Percentiles rank a stretch among this genome's conserved stretches.
These are phyloP conservation scores for Mastacembelus armatus DNA, from an alignment of 2,797 vertebrate genomes.

Conservation along the genomic window DNA sequence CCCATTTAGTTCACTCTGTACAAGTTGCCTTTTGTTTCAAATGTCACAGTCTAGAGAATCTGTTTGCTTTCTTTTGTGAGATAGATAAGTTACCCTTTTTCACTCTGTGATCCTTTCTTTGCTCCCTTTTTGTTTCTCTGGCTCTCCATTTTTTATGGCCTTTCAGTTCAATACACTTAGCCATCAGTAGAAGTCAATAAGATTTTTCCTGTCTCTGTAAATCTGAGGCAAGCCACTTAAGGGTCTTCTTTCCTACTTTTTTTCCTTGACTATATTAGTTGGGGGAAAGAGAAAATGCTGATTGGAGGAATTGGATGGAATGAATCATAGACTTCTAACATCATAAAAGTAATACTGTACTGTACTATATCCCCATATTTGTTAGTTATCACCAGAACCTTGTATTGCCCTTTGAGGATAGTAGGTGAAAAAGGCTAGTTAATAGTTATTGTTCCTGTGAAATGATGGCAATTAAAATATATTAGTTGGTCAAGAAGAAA, in stretches of 20 bases:
- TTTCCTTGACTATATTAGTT: neutral
- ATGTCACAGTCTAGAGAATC: conserved; percentile 4
- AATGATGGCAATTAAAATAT: neutral
- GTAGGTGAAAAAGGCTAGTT: conserved; percentile 18
- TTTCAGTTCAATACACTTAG: conserved; percentile 38
- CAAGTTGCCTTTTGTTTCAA: neutral
- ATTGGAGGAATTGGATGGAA: neutral
- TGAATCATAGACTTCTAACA: conserved; percentile 1
- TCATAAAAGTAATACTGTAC: neutral
- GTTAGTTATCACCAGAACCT: too few species aligned
- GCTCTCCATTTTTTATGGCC: conserved; percentile 45
- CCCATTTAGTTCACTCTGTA: conserved; percentile 6
- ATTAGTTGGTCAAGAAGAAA: neutral
- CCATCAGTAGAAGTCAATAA: conserved; percentile 42
- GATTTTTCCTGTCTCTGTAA: conserved; percentile 46
- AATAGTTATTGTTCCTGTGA: neutral
- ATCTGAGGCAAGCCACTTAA: conserved; percentile 22
- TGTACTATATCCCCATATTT: neutral
- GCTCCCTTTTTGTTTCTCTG: neutral
- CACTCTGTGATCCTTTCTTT: conserved; percentile 5
- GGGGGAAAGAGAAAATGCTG: neutral
- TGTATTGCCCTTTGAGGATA: too few species aligned
- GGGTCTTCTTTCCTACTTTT: conserved; percentile 7
- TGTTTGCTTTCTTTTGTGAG: conserved; percentile 4
- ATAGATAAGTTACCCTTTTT: conserved; percentile 7